Evolutionary conservation across 2,888 invertebrate genomes (phyloP), one percentile per base, ranked within the genome.

Genomic region (Spatulosminthurus flaviceps): DNA sequence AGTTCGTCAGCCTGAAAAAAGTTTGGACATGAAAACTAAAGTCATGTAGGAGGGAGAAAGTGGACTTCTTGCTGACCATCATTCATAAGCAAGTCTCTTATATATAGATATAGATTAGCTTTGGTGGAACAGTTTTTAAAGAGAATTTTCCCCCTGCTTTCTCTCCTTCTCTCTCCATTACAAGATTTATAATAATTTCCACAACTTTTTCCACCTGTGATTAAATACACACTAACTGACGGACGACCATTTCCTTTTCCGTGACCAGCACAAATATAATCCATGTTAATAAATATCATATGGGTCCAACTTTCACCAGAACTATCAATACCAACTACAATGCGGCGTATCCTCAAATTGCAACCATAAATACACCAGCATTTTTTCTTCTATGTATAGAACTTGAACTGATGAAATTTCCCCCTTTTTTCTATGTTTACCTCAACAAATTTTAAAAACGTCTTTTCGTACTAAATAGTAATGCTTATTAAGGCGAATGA

Each of bases 241-340:
- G 11, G 41, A 34, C 70, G 28, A 70, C 34, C 24, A 24, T 22
- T 24, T 26, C 66, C 28, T 75, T 29, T 61, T n/a, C n/a, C 75
- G 75, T 75, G 75, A 75, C 75, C 66, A 42, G 66, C 5, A 66
- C 41, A 75, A 75, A 75, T 75, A 75, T 75, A n/a, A n/a, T n/a
- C 29, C 16, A 71, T 70, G 70, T 70, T 42, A 41, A 71, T 71
- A 21, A 42, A 43, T 71, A 43, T 42, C n/a, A n/a, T n/a, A n/a
- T n/a, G n/a, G 29, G 69, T 7, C 13, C 22, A 24, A 71, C 71
- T 71, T 71, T 71, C 42, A 41, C 22, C 43, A 71, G 13, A 41
- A 41, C 7, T n/a, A n/a, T n/a, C n/a, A n/a, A n/a, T n/a, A n/a
- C n/a, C n/a, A n/a, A n/a, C n/a, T n/a, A n/a, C n/a, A n/a, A n/a